These are phyloP conservation scores for Manduca sexta DNA, from an alignment of 1,140 invertebrate species.

Conservation along the genomic window DNA sequence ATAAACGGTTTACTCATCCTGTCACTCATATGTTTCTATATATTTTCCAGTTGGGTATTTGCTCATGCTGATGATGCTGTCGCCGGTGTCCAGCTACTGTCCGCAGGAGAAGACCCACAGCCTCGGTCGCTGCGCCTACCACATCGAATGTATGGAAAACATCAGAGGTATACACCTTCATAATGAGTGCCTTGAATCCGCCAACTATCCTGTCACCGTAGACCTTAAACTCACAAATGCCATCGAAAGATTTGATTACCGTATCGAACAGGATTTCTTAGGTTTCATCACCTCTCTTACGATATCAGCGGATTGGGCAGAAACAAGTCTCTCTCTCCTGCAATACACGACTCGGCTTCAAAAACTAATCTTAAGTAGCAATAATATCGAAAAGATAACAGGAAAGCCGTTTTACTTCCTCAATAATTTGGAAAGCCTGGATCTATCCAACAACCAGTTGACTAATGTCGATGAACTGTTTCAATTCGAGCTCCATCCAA, in stretches of 20 bases:
- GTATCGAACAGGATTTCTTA: conserved; percentile 30
- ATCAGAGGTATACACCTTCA: conserved; percentile 29
- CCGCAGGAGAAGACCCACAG: conserved; percentile 23
- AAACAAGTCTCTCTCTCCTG: conserved; percentile 37
- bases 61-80: conserved; percentile 15
- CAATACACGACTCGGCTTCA: conserved; percentile 37
- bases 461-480: conserved; percentile 42
- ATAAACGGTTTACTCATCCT: too few species aligned
- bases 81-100: conserved; percentile 30
- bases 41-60: conserved; percentile 21
- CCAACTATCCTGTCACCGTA: conserved; percentile 39
- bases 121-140: conserved; percentile 33
- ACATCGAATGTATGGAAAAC: conserved; percentile 31
- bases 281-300: conserved; percentile 34
- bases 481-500: conserved; percentile 34
- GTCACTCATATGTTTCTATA: neutral
- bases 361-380: conserved; percentile 26
- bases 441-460: conserved; percentile 44
- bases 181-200: conserved; percentile 32
- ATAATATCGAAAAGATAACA: conserved; percentile 31
- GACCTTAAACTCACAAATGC: conserved; percentile 38
- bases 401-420: conserved; percentile 36
- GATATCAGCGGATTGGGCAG: conserved; percentile 31
- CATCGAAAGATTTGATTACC: conserved; percentile 24
- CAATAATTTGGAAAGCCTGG: conserved; percentile 28